Evolutionary conservation across 2,888 invertebrate genomes (phyloP).

Genomic region (Agapostemon virescens): DNA sequence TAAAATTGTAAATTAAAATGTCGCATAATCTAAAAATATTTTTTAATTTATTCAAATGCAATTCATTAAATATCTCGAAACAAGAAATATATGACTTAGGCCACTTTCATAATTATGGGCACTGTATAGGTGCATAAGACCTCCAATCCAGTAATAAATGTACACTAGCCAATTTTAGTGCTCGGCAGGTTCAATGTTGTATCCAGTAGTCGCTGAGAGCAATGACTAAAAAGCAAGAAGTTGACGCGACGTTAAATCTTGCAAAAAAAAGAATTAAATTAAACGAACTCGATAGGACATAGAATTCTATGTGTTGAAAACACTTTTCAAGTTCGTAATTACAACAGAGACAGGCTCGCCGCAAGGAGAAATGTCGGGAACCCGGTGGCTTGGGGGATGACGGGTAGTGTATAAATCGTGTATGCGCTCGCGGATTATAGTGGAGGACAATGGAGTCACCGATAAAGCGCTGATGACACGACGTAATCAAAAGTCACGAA

Average conservation of each 20-base stretch:
- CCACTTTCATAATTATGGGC: too few species aligned
- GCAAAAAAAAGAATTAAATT: conserved; percentile 49
- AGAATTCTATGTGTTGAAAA: conserved; percentile 50
- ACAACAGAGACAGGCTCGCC: conserved; percentile 54
- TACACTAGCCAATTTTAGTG: too few species aligned
- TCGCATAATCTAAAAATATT: too few species aligned
- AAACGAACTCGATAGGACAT: conserved; percentile 35
- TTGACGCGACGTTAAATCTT: background rate
- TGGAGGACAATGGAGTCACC: conserved; percentile 62
- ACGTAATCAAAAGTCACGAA: conserved; percentile 74
- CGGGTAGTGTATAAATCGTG: conserved; percentile 29
- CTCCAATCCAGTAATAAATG: too few species aligned
- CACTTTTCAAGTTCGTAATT: conserved; percentile 64
- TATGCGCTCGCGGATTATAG: conserved; percentile 20
- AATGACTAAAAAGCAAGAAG: background rate
- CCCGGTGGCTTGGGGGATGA: background rate
- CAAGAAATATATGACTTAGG: too few species aligned
- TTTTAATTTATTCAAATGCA: too few species aligned
- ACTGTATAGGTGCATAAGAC: too few species aligned
- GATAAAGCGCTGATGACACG: conserved; percentile 71
- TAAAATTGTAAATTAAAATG: too few species aligned
- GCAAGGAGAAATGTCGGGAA: conserved; percentile 3
- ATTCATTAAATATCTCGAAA: too few species aligned
- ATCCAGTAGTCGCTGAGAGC: background rate
- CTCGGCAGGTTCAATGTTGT: too few species aligned